These are phyloP conservation scores for Stenoptilia bipunctidactyla DNA, from an alignment of 2,888 invertebrate genomes.

Conservation along the genomic window DNA sequence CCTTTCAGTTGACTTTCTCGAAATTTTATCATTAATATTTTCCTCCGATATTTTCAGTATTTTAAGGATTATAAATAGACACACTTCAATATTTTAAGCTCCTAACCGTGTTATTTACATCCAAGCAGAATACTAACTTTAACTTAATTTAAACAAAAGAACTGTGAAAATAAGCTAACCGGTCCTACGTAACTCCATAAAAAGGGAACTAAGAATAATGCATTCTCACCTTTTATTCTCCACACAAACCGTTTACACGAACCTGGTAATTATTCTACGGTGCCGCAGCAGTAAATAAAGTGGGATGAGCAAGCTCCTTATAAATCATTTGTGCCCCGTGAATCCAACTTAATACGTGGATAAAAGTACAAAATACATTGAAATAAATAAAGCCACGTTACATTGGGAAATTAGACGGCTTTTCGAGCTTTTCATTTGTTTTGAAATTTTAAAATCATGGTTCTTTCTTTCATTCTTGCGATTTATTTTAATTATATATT, in stretches of 20 bases:
- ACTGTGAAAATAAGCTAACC: too few species aligned
- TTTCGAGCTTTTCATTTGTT: too few species aligned
- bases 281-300: constrained; percentile 61
- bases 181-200: too few species aligned
- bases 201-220: constrained; percentile 37
- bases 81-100: too few species aligned
- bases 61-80: too few species aligned
- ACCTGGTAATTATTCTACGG: constrained; percentile 59
- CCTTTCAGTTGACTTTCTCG: too few species aligned
- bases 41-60: too few species aligned
- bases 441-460: too few species aligned
- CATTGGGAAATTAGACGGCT: constrained; percentile 26
- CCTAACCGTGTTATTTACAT: too few species aligned
- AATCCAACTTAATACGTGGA: constrained; percentile 59
- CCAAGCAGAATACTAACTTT: too few species aligned
- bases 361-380: constrained; percentile 62
- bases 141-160: too few species aligned
- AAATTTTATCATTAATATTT: too few species aligned
- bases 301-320: constrained; percentile 61
- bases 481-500: constrained; percentile 17
- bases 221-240: constrained; percentile 48
- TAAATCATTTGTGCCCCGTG: constrained; percentile 58
- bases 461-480: constrained; percentile 35
- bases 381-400: constrained; percentile 49
- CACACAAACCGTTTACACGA: constrained; percentile 46